Base-by-base conservation (phyloP, 1,140 invertebrate species). In the Euglossa dilemma region DNA sequence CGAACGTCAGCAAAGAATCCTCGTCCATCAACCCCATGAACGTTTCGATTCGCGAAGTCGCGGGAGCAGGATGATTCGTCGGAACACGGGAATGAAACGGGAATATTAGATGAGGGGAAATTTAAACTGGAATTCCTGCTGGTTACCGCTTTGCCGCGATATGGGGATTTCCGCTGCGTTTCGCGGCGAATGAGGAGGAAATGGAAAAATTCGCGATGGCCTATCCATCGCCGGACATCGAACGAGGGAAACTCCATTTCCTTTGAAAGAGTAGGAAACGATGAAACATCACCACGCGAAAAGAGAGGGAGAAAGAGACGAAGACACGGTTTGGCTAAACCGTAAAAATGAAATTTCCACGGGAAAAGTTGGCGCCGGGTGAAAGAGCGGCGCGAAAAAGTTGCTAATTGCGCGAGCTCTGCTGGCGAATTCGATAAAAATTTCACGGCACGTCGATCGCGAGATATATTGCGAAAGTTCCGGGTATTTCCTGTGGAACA, bases 21-120 rank as follows among this genome's bases (percentile, higher is more conserved):
- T 36, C 36, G 4, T 36, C 36, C 4, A 36, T 36, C 36, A 36
- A 36, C 36, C 4, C 36, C 1, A 4, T 4, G 36, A 36, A 4
- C 36, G 4, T 9, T 45, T 45, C 23, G 66, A 69, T 16, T 6
- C 2, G 5, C 36, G 11, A 14, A 9, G 25, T n/a, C 43, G 5
- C 7, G 23, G 43, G 18, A 14, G 36, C 64, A 45, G 64, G 12
- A 28, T 56, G 8, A 36, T 59, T 59, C 43, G n/a, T 20, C 9
- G 28, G 45, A 28, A 6, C n/a, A 54, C 12, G 52, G 50, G 50
- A 23, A 63, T 63, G 16, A 63, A 75, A 75, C 20, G 45, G 57
- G 36, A 25, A 45, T 63, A 75, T 75, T 61, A 75, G 63, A 75
- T 50, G 12, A 45, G n/a, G 72, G 72, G 20, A 59, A 74, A 74